Base-by-base conservation (phyloP, 2,797 vertebrate species). In the Sebastes oblongus region DNA sequence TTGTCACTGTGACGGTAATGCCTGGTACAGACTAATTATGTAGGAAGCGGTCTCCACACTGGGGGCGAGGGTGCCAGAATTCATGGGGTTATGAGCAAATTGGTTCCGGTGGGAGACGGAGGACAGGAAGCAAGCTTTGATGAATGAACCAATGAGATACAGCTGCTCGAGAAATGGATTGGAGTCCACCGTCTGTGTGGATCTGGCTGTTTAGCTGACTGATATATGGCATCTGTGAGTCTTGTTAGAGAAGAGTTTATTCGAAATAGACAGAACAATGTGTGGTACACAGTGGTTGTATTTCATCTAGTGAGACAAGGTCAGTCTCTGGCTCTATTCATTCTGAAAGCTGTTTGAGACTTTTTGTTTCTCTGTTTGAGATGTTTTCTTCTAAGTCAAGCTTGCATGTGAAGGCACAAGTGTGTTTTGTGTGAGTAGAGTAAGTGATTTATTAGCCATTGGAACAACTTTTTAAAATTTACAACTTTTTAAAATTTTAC, bases 51-150 rank as follows among this genome's bases (percentile, higher is more conserved):
- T 79, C 91, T 89, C 46, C 73, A 81, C 86, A 86, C 83, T 86
- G 64, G 81, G 83, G 86, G 81, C 30, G 67, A 71, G 81, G 89
- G 84, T 85, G 84, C 87, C 87, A 90, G 86, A 89, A 92, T 91
- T 90, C 86, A 90, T 88, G 89, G 90, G 90, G 89, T 93, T 93
- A 91, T 86, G 91, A 91, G 91, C 91, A 94, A 93, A 95, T 94
- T 94, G 93, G 92, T 93, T 94, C 92, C 90, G 86, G 85, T 92
- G 93, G 94, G 93, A 94, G 86, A 91, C 50, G 2, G 77, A 89
- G 88, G 87, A 93, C 92, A 93, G 92, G 90, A 94, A 91, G 90
- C 80, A 9, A 80, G 75, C 88, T 93, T 93, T 94, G 93, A 93
- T 90, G 91, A 93, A 93, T 93, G 91, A 89, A 92, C 91, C 93